Conservation (phyloP, 1,140 invertebrate genomes). For the Nymphalis io region DNA sequence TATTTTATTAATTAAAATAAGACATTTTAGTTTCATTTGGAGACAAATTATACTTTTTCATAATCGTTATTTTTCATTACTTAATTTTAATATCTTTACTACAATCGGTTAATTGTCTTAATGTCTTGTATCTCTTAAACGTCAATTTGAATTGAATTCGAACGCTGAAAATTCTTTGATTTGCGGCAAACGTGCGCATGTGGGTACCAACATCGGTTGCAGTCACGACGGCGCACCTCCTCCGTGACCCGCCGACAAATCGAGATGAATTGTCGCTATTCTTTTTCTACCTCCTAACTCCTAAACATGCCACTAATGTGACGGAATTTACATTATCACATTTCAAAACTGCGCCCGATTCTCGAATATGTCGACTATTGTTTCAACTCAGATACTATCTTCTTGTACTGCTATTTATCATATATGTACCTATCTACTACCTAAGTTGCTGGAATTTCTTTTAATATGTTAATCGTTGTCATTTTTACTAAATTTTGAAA, state of each 20-base stretch:
- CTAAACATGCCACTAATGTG: slow-evolving; percentile 50
- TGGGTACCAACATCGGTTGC: slow-evolving; percentile 37
- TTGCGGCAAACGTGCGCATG: slow-evolving; percentile 34
- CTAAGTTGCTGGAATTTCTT: not conserved
- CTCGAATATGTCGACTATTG: slow-evolving; percentile 20
- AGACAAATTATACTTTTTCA: too few relatives aligned
- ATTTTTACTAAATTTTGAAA: not conserved
- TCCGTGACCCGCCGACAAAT: slow-evolving; percentile 74
- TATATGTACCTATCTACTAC: not conserved
- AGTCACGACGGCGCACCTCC: slow-evolving; percentile 61
- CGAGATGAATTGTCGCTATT: slow-evolving; percentile 71
- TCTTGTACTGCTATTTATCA: too few relatives aligned
- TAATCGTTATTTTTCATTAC: too few relatives aligned
- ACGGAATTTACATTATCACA: slow-evolving; percentile 48
- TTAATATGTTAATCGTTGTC: not conserved
- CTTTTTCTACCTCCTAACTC: slow-evolving; percentile 54
- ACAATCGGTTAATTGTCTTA: not conserved
- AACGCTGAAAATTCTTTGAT: slow-evolving; percentile 25
- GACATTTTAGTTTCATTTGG: too few relatives aligned
- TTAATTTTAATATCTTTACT: not conserved
- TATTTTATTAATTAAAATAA: too few relatives aligned
- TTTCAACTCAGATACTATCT: not conserved
- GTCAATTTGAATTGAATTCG: not conserved
- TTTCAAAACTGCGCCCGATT: slow-evolving; percentile 45
- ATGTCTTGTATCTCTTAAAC: slow-evolving; percentile 20